Evolutionary conservation across 1,140 invertebrate genomes (phyloP).

Genomic region (Rhynchophorus ferrugineus): DNA sequence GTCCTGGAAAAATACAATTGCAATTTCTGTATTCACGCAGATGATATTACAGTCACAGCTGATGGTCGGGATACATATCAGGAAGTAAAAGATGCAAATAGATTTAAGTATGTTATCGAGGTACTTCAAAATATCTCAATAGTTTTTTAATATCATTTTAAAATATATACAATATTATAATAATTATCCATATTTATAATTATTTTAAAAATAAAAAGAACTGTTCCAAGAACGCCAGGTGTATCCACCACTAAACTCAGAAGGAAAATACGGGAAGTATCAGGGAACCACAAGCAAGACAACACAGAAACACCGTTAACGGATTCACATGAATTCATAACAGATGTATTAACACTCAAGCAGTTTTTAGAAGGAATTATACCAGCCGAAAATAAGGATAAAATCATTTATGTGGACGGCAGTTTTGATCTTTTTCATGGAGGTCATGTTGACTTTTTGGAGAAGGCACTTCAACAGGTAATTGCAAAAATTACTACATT

Average conservation of each 20-base stretch:
- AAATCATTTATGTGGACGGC: constrained; percentile 94
- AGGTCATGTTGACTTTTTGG: constrained; percentile 93
- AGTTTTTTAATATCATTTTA: too few species aligned
- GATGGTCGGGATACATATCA: constrained; percentile 95
- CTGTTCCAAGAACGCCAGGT: constrained; percentile 86
- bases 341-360: constrained; percentile 96
- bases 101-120: constrained; percentile 63
- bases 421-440: constrained; percentile 99
- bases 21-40: constrained; percentile 99
- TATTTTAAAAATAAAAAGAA: constrained; percentile 47
- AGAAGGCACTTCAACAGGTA: constrained; percentile 62
- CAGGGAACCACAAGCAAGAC: constrained; percentile 79
- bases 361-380: constrained; percentile 93
- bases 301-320: constrained; percentile 89
- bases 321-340: constrained; percentile 94
- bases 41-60: constrained; percentile 95
- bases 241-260: constrained; percentile 97
- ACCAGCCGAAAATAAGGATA: constrained; percentile 82
- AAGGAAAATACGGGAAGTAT: constrained; percentile 91
- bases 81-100: constrained; percentile 77
- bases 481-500: too few species aligned
- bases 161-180: too few species aligned
- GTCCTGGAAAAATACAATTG: constrained; percentile 94
- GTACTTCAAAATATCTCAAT: not conserved
- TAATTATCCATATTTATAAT: too few species aligned